These are phyloP conservation scores for Scolanthus callimorphus DNA, from an alignment of 92 coral and sea anemone genomes.

Conservation along the genomic window DNA sequence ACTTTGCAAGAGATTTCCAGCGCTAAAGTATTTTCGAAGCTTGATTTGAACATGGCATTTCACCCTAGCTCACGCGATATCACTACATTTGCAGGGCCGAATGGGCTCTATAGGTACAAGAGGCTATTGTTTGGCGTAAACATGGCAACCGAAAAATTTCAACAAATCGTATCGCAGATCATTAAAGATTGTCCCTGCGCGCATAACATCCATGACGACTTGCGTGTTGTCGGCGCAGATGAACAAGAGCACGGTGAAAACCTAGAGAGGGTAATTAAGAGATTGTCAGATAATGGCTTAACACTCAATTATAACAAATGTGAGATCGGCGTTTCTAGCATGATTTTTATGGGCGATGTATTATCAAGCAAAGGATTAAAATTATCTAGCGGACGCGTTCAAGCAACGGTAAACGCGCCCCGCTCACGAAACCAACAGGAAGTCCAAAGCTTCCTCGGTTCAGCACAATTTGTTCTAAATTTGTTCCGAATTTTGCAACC, in stretches of 20 bases:
- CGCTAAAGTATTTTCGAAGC: conserved; percentile 49
- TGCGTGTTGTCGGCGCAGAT: conserved; percentile 32
- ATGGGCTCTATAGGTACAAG: conserved; percentile 37
- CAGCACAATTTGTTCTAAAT: conserved; percentile 50
- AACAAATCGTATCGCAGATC: conserved; percentile 51
- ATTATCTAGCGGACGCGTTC: conserved; percentile 24
- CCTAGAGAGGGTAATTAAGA: conserved; percentile 33
- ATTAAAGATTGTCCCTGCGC: conserved; percentile 55
- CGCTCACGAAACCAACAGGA: conserved; percentile 29
- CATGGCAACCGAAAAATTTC: conserved; percentile 44
- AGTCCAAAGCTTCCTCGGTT: conserved; percentile 51
- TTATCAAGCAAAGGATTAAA: conserved; percentile 43
- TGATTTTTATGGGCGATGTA: conserved; percentile 50
- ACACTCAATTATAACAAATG: conserved; percentile 59
- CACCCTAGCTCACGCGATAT: conserved; percentile 65
- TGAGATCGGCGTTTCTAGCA: conserved; percentile 40
- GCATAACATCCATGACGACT: conserved; percentile 49
- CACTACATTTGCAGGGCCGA: conserved; percentile 63
- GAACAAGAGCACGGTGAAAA: conserved; percentile 43
- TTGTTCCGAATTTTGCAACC: conserved; percentile 56
- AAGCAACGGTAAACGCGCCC: conserved; percentile 40
- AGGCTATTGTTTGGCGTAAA: conserved; percentile 31
- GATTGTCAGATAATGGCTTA: conserved; percentile 45
- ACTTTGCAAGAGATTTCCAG: conserved; percentile 57
- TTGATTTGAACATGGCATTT: conserved; percentile 57